Percentiles rank a stretch among this genome's conserved stretches.
Evolutionary conservation across 2,888 invertebrate genomes (phyloP).

Genomic region (Eudemis profundana): DNA sequence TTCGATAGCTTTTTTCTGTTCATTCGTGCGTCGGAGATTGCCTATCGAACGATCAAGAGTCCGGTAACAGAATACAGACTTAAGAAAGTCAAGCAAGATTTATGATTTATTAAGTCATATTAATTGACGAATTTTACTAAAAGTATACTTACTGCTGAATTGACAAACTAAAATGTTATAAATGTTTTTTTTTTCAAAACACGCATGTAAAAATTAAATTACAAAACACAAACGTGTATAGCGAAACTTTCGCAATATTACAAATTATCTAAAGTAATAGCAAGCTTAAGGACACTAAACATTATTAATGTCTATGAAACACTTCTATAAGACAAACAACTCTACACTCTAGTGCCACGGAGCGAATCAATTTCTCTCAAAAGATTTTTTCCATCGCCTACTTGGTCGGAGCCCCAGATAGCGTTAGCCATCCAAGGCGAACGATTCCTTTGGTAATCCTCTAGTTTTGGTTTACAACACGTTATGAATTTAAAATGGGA

Average conservation of each 20-base stretch:
- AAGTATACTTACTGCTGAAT: too few relatives aligned
- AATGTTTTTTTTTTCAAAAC: too few relatives aligned
- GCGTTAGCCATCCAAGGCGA: conserved; percentile 60
- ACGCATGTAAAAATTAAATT: too few relatives aligned
- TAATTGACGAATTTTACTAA: too few relatives aligned
- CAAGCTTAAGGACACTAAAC: too few relatives aligned
- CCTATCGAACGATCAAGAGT: conserved; percentile 65
- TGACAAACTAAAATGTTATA: too few relatives aligned
- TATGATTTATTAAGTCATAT: conserved; percentile 16
- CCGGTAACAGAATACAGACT: conserved; percentile 61
- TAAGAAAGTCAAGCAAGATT: conserved; percentile 43
- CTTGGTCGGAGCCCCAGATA: conserved; percentile 55
- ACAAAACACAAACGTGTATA: too few relatives aligned
- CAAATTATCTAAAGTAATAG: neutral
- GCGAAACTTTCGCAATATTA: too few relatives aligned
- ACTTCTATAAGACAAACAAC: conserved; percentile 50
- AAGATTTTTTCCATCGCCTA: conserved; percentile 62
- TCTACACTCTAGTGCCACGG: conserved; percentile 57
- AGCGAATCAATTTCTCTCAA: conserved; percentile 72
- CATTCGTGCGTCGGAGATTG: conserved; percentile 69
- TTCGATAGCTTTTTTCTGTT: conserved; percentile 59
- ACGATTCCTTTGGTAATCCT: conserved; percentile 4
- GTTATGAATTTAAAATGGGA: too few relatives aligned
- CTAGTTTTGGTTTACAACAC: too few relatives aligned
- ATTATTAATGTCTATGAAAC: neutral